Evolutionary conservation across 1,140 invertebrate genomes (phyloP), one percentile per base, ranked within the genome.

Genomic region (Caenorhabditis tropicalis): DNA sequence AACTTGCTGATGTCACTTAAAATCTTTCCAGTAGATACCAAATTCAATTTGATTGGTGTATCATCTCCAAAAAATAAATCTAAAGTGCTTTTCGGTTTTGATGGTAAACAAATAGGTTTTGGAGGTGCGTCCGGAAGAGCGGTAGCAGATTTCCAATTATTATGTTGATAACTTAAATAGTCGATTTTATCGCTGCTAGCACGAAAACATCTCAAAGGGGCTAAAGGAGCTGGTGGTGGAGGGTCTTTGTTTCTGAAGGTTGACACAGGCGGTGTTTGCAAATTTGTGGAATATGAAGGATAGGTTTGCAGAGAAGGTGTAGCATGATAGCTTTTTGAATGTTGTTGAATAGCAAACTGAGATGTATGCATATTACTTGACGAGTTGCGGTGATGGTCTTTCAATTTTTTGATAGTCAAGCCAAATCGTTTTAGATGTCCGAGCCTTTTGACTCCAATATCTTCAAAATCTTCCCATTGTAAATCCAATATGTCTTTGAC

Each of bases 351-450:
- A 31, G 51, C 81, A 29, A 80, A 85, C 48, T 95, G 93, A 86
- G 49, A 58, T 27, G 49, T 51, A 43, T 65, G 46, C 27, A 48
- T 81, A 27, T 29, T 65, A 2, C 33, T 56, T 16, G 12, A 19
- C 1, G 84, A 3, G 1, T 46, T 19, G 15, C 49, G 56, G n/a
- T 49, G 79, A 24, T 60, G 83, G 16, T 82, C 79, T 92, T 98
- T 98, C 19, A 99, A 94, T 92, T 96, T 94, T 91, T 99, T 98
- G 87, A 99, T 98, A 81, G 97, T 97, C 87, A 99, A 92, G 88
- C 97, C 94, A 86, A 99, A 95, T 92, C 98, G 97, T 93, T 99
- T 99, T 92, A 99, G 97, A 92, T 99, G 98, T 31, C 98, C 98
- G 82, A 94, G 88, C 89, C 93, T 93, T 84, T 92, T 92, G 87